These are phyloP conservation scores for Orchesella cincta DNA, from an alignment of 1,140 invertebrate species.

Conservation along the genomic window DNA sequence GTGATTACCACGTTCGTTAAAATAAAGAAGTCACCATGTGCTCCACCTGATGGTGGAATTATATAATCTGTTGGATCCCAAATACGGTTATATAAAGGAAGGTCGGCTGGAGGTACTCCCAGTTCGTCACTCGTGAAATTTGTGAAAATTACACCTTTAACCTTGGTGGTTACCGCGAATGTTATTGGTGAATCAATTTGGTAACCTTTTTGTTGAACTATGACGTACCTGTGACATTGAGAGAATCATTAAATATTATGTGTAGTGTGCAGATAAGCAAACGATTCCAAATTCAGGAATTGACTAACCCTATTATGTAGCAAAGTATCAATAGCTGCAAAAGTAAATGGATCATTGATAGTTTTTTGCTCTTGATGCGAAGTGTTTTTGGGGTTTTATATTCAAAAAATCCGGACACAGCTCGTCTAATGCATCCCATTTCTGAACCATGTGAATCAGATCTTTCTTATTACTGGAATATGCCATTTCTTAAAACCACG, in stretches of 20 bases:
- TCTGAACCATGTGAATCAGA: no score
- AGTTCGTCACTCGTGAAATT: conserved; percentile 52
- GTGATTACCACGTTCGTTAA: conserved; percentile 63
- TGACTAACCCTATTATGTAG: conserved; percentile 60
- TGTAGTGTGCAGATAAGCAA: no score
- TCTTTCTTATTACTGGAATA: no score
- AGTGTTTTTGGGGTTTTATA: conserved; percentile 62
- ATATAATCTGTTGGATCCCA: conserved; percentile 64
- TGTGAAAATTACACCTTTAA: conserved; percentile 60
- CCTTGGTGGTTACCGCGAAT: conserved; percentile 60
- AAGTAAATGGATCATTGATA: conserved; percentile 60
- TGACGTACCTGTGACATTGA: conserved; percentile 56
- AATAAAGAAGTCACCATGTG: conserved; percentile 63
- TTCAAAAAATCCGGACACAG: conserved; percentile 44
- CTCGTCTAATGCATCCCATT: conserved; percentile 36
- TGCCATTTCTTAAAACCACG: no score
- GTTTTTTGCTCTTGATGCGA: conserved; percentile 60
- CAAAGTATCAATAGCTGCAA: conserved; percentile 59
- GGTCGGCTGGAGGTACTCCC: conserved; percentile 40
- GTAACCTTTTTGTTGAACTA: conserved; percentile 62
- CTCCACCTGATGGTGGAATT: conserved; percentile 57
- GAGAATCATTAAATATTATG: background rate
- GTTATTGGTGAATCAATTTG: conserved; percentile 59
- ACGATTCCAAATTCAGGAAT: background rate
- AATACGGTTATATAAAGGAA: conserved; percentile 53